Evolutionary conservation across 2,888 invertebrate genomes (phyloP).

Genomic region (Tetragonula carbonaria): DNA sequence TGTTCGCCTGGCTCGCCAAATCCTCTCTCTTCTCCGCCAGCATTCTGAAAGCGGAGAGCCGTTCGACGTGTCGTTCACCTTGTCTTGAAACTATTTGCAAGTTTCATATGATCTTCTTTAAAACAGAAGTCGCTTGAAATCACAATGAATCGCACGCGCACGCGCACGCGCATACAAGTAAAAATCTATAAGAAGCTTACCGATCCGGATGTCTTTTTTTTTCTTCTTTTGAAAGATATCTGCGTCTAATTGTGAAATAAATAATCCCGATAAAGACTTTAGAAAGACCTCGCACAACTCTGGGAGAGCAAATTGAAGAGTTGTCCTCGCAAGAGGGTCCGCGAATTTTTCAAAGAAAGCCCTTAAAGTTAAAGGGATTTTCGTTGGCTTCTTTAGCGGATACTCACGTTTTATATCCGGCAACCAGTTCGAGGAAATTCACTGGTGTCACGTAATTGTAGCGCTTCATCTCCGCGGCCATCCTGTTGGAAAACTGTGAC

Average conservation of each 20-base stretch:
- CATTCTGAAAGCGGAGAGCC: slow-evolving; percentile 85
- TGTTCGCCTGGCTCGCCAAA: slow-evolving; percentile 90
- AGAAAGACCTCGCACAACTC: neutral
- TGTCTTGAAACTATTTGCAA: neutral
- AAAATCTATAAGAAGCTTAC: too few relatives aligned
- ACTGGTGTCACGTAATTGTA: slow-evolving; percentile 95
- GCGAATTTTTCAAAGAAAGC: slow-evolving; percentile 1
- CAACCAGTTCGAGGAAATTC: slow-evolving; percentile 93
- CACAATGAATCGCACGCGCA: too few relatives aligned
- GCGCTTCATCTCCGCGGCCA: slow-evolving; percentile 91
- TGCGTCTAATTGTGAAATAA: neutral
- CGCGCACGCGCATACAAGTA: neutral
- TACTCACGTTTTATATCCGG: slow-evolving; percentile 91
- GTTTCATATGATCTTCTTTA: neutral
- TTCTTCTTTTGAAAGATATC: neutral
- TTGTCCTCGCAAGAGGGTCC: too few relatives aligned
- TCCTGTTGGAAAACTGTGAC: slow-evolving; percentile 88
- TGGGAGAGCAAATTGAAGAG: neutral
- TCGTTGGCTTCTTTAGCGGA: neutral
- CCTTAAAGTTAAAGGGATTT: neutral
- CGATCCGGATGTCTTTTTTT: too few relatives aligned
- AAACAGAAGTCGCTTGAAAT: neutral
- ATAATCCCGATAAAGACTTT: neutral
- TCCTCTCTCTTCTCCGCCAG: slow-evolving; percentile 89
- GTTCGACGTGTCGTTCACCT: neutral